phyloP scores from a whole-genome alignment of 2,888 invertebrate genomes.

The Lasius platythorax region DNA sequence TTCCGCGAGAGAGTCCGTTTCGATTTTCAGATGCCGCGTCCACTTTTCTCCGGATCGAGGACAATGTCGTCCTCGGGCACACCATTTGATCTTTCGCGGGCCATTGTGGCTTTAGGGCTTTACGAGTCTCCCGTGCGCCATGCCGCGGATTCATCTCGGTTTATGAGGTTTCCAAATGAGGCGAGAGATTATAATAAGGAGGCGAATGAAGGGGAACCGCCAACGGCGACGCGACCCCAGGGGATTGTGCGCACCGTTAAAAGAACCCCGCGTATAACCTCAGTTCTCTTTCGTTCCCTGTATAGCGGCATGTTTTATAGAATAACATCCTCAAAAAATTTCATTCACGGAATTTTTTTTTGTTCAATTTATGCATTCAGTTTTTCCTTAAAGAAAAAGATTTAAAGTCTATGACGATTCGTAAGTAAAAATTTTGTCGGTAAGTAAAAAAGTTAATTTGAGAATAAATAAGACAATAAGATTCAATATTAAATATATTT shows the following conservation, averaged over 20 bases:
- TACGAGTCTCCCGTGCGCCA: conserved; percentile 22
- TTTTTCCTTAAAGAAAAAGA: background rate
- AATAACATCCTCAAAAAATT: background rate
- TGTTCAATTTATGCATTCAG: background rate
- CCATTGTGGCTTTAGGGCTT: conserved; percentile 24
- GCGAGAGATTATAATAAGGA: conserved; percentile 61
- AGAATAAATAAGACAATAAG: background rate
- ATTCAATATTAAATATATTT: background rate
- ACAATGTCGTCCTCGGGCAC: conserved; percentile 6
- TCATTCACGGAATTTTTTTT: background rate
- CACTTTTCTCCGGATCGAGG: conserved; percentile 5
- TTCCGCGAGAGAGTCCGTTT: background rate
- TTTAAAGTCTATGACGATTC: background rate
- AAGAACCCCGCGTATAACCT: conserved; percentile 3
- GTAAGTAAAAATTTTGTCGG: background rate
- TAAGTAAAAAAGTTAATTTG: background rate
- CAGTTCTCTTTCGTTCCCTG: too few relatives aligned
- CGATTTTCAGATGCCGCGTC: conserved; percentile 1
- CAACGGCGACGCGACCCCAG: conserved; percentile 24
- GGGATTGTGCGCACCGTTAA: conserved; percentile 47
- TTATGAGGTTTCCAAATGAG: conserved; percentile 47
- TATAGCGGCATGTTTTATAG: background rate
- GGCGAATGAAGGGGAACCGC: conserved; percentile 31
- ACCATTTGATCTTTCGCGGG: conserved; percentile 54
- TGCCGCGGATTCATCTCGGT: conserved; percentile 53